Evolutionary conservation across 2,113 vertebrate species (phyloP).

Genomic region (Rhabdomys dilectus): DNA sequence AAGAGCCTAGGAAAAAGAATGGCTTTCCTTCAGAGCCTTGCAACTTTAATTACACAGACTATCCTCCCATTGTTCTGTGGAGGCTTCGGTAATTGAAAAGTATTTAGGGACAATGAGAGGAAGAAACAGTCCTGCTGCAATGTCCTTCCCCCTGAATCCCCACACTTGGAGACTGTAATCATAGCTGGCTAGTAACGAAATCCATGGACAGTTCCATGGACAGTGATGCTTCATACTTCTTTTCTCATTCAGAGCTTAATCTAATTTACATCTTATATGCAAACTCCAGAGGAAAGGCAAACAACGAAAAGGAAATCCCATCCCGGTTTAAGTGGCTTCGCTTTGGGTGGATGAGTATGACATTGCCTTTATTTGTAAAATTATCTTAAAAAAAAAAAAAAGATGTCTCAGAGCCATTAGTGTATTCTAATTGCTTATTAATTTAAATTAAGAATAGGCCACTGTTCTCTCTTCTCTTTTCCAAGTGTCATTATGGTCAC

Average conservation of each 20-base stretch:
- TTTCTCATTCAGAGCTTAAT: constrained; percentile 32
- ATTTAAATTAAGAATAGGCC: neutral
- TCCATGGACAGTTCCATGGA: neutral
- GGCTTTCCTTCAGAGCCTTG: neutral
- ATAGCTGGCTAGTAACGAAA: neutral
- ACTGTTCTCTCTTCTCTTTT: neutral
- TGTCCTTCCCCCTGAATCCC: neutral
- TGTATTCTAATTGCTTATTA: neutral
- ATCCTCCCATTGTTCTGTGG: neutral
- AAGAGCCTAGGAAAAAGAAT: neutral
- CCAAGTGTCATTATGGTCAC: accelerated
- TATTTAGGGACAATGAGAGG: neutral
- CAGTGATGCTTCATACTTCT: constrained; percentile 24
- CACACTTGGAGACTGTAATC: neutral
- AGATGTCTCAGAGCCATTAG: neutral
- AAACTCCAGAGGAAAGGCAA: constrained; percentile 38
- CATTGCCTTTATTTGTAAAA: constrained; percentile 9
- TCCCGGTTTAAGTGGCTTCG: neutral
- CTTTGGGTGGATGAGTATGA: constrained; percentile 13
- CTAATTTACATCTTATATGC: constrained; percentile 49
- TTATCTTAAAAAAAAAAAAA: neutral
- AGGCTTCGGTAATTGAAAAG: neutral
- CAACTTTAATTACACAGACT: constrained; percentile 18
- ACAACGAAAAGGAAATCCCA: constrained; percentile 37
- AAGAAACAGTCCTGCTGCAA: neutral